Base-by-base conservation (phyloP, 2,888 invertebrate genomes). In the Dryobota labecula region DNA sequence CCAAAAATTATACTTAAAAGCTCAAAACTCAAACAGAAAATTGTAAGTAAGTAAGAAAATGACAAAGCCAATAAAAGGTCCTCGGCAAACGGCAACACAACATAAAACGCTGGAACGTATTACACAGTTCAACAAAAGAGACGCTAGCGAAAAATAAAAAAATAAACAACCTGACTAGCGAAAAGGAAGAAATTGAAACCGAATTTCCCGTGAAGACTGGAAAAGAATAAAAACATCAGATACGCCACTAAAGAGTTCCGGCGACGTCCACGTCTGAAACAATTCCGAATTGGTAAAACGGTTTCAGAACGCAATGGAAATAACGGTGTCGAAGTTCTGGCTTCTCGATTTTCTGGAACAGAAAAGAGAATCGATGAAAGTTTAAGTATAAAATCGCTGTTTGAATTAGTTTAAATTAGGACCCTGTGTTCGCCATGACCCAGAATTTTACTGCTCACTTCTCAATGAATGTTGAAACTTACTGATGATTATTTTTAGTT, bases 121-220 rank as follows among this genome's bases (percentile, higher is more conserved):
- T 68, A 74, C 76, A 81, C 58, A 41, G 69, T 76, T 38, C 58
- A 76, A 77, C 71, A 73, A 76, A 69, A 62, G 67, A 56, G 62
- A 67, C 41, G 67, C 30, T 30, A 11, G 36, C 8, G 38, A 33
- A 49, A 73, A 66, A 64, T 33, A 87, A 80, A 86, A 84, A 82
- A 85, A 80, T 2, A 6, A 81, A 6, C 56, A 57, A 75, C 69
- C 75, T 68, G 67, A 80, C 80, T 72, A 70, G 78, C 76, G 67
- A 78, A 84, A 76, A 77, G 77, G 72, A 79, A 77, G 83, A 73
- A 84, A 85, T 87, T 83, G 86, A 82, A 88, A 87, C 80, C 72
- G 83, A 88, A 89, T 89, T 87, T 87, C 83, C 85, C 68, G 82
- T 85, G 77, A 82, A 84, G 66, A 80, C 75, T 73, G 76, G 38